phyloP scores from a whole-genome alignment of 1,140 invertebrate genomes.

The Chymomyza costata region DNA sequence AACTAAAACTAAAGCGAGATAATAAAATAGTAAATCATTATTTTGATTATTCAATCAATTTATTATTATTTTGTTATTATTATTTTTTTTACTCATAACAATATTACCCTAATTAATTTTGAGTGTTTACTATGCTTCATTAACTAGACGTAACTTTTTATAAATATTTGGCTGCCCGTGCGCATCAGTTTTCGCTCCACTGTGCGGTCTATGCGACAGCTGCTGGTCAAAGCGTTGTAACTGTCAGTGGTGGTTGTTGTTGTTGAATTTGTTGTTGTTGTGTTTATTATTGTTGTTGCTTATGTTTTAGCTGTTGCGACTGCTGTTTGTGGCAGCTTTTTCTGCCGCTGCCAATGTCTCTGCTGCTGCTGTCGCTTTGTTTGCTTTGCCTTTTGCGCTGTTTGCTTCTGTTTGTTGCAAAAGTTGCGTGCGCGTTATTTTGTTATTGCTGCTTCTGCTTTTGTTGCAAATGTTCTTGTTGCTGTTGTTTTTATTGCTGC shows the following conservation, averaged over 20 bases:
- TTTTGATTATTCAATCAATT: no score
- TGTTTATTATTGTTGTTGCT: no score
- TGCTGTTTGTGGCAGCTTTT: constrained; percentile 9
- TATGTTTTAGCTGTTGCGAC: constrained; percentile 10
- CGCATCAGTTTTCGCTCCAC: constrained; percentile 21
- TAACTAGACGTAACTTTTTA: no score
- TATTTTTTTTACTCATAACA: no score
- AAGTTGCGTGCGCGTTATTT: no score
- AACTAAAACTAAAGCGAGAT: no score
- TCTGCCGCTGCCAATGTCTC: constrained; percentile 33
- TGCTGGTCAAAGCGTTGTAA: constrained; percentile 48
- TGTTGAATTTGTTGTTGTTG: constrained; percentile 15
- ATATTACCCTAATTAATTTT: no score
- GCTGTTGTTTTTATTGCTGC: constrained; percentile 19
- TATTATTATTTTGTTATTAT: no score
- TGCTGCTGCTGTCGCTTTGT: constrained; percentile 21
- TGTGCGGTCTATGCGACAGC: constrained; percentile 32
- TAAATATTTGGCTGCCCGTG: constrained; percentile 3
- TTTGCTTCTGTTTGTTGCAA: not conserved
- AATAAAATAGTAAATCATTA: no score
- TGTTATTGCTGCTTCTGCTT: constrained; percentile 15
- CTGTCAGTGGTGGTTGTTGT: constrained; percentile 1
- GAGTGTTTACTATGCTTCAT: no score
- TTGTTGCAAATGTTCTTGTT: constrained; percentile 1
- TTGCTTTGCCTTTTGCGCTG: not conserved